Evolutionary conservation across 2,113 vertebrate species (phyloP), one percentile per base, ranked within the genome.

Genomic region (Equus quagga): DNA sequence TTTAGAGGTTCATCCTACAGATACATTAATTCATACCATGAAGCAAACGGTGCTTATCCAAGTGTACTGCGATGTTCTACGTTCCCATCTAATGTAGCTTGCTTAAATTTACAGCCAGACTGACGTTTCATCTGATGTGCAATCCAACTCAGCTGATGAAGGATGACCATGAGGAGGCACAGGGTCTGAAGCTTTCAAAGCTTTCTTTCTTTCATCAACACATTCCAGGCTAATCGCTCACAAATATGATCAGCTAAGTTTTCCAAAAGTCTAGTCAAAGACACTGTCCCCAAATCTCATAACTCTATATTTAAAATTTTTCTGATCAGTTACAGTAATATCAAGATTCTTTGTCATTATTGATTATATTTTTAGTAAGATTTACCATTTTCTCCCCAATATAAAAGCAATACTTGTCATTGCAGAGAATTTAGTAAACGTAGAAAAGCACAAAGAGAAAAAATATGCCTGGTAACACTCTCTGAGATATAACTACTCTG

Each of bases 181-280:
- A 65, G 80, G 18, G 76, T 36, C 65, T 14, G 64, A 78, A 88
- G 46, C 8, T 90, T 76, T 83, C 51, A 85, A 86, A 95, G 26
- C 44, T 64, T 65, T 84, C 17, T 79, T 82, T 72, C 67, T 69
- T 90, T 76, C 41, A 85, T 76, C 13, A 93, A 73, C 44, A 81
- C 21, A 96, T 72, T 33, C 9, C 10, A 83, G 58, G 56, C 17
- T 81, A 95, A 8, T 41, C 73, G 80, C 41, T 97, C 46, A 83
- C 8, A 94, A 96, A 73, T 79, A 90, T 11, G 41, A 85, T 82
- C 58, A 51, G 62, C 7, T 64, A 62, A 80, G 15, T 96, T 95
- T 86, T 83, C 91, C 62, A 92, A 85, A 95, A 90, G 49, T 56
- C 73, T 92, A 86, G 54, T 94, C 15, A 86, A 89, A 95, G 36